A percentile compares a stretch with the other conserved stretches of the same genome.
phyloP scores from a whole-genome alignment of 2,113 vertebrate genomes.

The Clarias magur region DNA sequence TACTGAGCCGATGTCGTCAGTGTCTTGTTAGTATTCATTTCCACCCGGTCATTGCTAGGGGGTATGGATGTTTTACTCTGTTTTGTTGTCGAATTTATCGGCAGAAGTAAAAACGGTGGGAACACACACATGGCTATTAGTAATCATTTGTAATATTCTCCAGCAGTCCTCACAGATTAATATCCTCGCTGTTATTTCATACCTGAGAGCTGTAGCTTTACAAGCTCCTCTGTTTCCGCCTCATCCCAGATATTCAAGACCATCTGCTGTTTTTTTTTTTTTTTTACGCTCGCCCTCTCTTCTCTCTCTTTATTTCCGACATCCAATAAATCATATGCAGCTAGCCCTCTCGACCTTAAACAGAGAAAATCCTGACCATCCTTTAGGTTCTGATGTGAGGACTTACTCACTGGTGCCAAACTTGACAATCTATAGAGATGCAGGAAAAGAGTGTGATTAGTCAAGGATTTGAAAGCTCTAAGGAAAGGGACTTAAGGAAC shows the following conservation, averaged over 20 bases:
- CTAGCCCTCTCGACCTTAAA: slow-evolving; percentile 18
- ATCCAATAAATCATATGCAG: slow-evolving; percentile 30
- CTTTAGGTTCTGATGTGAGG: slow-evolving; percentile 44
- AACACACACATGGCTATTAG: slow-evolving; percentile 62
- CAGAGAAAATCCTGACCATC: slow-evolving; percentile 42
- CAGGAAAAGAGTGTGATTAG: slow-evolving; percentile 60
- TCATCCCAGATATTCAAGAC: slow-evolving; percentile 60
- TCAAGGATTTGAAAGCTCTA: slow-evolving; percentile 57
- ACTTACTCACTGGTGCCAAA: slow-evolving; percentile 46
- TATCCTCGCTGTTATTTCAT: slow-evolving; percentile 46
- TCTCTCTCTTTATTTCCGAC: slow-evolving; percentile 41
- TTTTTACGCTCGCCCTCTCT: slow-evolving; percentile 21
- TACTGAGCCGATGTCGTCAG: slow-evolving; percentile 57
- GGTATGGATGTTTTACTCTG: slow-evolving; percentile 64
- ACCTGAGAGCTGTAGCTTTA: slow-evolving; percentile 45
- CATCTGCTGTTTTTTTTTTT: slow-evolving; percentile 60
- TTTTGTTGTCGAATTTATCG: slow-evolving; percentile 67
- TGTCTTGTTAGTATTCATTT: slow-evolving; percentile 74
- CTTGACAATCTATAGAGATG: slow-evolving; percentile 57
- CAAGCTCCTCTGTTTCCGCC: slow-evolving; percentile 23
- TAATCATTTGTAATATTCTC: slow-evolving; percentile 65
- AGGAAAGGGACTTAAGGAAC: slow-evolving; percentile 58
- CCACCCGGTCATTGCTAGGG: slow-evolving; percentile 68
- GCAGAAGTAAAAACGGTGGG: slow-evolving; percentile 51
- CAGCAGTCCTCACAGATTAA: slow-evolving; percentile 24